A percentile compares a stretch with the other conserved stretches of the same genome.
These are phyloP conservation scores for Zygothrica quintamaculata DNA, from an alignment of 2,888 invertebrate species.

Conservation along the genomic window DNA sequence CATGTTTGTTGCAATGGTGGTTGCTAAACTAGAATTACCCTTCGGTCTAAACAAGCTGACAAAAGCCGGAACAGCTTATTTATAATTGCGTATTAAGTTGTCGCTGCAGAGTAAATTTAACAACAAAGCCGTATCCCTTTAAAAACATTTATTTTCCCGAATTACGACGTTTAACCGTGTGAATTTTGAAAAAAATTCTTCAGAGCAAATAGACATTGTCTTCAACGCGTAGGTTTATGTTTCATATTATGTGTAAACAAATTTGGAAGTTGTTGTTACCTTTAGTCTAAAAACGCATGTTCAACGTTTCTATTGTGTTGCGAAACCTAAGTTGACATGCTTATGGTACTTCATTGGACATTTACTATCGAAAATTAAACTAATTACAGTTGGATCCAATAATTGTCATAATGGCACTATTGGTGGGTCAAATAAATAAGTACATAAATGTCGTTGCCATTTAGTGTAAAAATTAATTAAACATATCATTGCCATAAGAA, in stretches of 20 bases:
- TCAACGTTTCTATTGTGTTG: no score
- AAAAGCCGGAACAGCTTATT: conserved; percentile 73
- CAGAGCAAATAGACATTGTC: conserved; percentile 17
- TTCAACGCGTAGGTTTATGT: not conserved
- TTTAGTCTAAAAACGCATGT: no score
- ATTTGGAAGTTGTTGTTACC: not conserved
- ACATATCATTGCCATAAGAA: conserved; percentile 11
- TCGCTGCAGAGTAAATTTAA: conserved; percentile 28
- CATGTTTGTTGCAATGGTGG: conserved; percentile 47
- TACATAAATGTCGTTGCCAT: conserved; percentile 73
- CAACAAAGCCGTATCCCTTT: conserved; percentile 74
- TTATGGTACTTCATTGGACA: not conserved
- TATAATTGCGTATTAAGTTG: conserved; percentile 78
- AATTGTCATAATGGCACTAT: conserved; percentile 8
- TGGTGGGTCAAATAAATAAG: conserved; percentile 16
- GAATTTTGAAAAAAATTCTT: conserved; percentile 60
- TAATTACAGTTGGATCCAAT: conserved; percentile 15
- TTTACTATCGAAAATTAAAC: conserved; percentile 1
- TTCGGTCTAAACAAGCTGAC: conserved; percentile 37
- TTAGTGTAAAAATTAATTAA: conserved; percentile 64
- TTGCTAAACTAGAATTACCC: conserved; percentile 54
- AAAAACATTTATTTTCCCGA: not conserved
- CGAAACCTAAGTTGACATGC: no score
- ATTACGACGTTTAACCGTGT: conserved; percentile 55
- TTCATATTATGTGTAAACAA: no score